A percentile compares a stretch with the other conserved stretches of the same genome.
These are phyloP conservation scores for Eidolon dupreanum DNA, from an alignment of 2,797 vertebrate species.

Conservation along the genomic window DNA sequence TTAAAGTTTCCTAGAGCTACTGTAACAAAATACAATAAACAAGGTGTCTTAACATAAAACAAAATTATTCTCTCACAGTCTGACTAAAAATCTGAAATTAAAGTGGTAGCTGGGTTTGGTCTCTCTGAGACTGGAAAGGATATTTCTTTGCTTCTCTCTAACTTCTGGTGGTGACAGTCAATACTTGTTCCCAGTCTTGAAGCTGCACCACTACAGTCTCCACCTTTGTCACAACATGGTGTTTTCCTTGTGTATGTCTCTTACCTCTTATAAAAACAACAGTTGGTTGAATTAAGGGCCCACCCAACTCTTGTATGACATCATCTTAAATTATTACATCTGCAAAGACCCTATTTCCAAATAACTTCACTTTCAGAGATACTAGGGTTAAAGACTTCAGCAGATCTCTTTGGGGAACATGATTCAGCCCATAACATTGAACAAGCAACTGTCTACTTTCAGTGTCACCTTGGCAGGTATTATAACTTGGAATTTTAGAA, in stretches of 20 bases:
- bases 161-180: neutral
- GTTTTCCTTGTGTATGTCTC: neutral
- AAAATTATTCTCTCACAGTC: neutral
- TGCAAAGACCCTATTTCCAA: neutral
- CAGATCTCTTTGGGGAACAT: neutral
- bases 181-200: neutral
- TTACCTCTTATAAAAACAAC: neutral
- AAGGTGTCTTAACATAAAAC: neutral
- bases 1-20: neutral
- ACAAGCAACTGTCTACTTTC: neutral
- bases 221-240: neutral
- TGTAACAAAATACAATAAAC: neutral
- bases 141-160: neutral
- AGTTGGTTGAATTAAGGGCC: neutral
- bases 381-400: neutral
- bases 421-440: neutral
- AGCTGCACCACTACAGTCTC: neutral
- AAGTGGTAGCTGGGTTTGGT: neutral
- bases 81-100: neutral
- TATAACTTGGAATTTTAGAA: neutral
- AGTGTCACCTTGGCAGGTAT: neutral
- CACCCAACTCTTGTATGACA: neutral
- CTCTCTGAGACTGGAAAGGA: neutral
- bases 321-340: neutral
- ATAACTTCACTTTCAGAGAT: neutral